A percentile compares a stretch with the other conserved stretches of the same genome.
These are phyloP conservation scores for Cossypha niveicapilla DNA, from an alignment of 2,797 vertebrate species.

Conservation along the genomic window DNA sequence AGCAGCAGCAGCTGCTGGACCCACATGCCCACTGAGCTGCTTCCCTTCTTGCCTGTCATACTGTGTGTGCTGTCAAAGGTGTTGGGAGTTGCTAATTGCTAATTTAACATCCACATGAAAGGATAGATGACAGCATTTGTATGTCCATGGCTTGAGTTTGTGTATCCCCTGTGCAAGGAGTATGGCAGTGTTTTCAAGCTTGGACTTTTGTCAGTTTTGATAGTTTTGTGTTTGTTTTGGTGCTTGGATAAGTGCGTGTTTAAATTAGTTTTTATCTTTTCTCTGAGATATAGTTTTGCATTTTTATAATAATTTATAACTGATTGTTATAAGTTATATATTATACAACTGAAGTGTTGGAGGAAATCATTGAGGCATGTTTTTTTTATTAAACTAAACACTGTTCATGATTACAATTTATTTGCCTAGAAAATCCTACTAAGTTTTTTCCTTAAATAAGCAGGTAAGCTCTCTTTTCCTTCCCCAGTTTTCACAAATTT, in stretches of 20 bases:
- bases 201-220: background rate
- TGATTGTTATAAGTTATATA: background rate
- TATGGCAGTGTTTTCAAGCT: background rate
- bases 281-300: background rate
- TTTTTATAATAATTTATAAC: background rate
- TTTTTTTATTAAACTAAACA: background rate
- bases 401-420: background rate
- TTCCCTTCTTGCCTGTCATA: rapidly evolving
- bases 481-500: background rate
- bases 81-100: background rate
- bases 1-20: background rate
- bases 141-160: background rate
- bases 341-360: background rate
- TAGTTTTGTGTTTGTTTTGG: background rate
- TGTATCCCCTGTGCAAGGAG: background rate
- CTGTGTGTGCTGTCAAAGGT: background rate
- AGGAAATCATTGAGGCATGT: background rate
- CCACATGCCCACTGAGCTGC: rapidly evolving
- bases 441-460: background rate
- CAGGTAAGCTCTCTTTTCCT: background rate
- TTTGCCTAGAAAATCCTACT: background rate
- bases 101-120: background rate
- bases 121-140: background rate
- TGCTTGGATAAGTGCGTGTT: background rate
- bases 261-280: background rate